These are phyloP conservation scores for Aphelenchoides besseyi DNA, from an alignment of 1,140 invertebrate genomes.

Conservation along the genomic window DNA sequence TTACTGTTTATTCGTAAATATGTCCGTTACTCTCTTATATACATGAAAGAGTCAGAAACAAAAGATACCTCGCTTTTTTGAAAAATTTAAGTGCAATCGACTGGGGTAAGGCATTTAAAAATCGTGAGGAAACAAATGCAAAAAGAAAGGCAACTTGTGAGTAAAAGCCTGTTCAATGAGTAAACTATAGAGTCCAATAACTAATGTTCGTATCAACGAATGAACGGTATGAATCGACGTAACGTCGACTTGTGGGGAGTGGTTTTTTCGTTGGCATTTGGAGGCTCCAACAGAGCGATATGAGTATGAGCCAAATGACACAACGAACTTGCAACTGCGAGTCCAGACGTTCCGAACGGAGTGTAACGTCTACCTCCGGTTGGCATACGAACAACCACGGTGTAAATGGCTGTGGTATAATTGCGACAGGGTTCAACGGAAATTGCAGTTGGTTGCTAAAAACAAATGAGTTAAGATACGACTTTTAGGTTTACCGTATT, in stretches of 20 bases:
- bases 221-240: constrained; percentile 42
- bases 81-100: background rate
- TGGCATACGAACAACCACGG: constrained; percentile 55
- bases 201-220: constrained; percentile 2
- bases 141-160: background rate
- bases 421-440: constrained; percentile 60
- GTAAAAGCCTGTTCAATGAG: too few species aligned
- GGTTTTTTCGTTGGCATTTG: constrained; percentile 36
- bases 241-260: constrained; percentile 32
- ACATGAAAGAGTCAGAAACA: background rate
- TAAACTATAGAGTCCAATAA: too few species aligned
- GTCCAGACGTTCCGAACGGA: constrained; percentile 57
- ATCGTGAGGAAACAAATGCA: background rate
- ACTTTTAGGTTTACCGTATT: constrained; percentile 20
- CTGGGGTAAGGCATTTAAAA: background rate
- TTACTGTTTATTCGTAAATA: too few species aligned
- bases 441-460: constrained; percentile 53
- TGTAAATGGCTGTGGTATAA: constrained; percentile 57
- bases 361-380: constrained; percentile 55
- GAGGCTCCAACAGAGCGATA: constrained; percentile 48
- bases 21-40: background rate
- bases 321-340: constrained; percentile 56
- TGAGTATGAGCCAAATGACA: constrained; percentile 57
- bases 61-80: constrained; percentile 6
- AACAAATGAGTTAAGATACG: constrained; percentile 16